Evolutionary conservation across 2,888 invertebrate species (phyloP), one percentile per base, ranked within the genome.

Genomic region (Clostera curtula): DNA sequence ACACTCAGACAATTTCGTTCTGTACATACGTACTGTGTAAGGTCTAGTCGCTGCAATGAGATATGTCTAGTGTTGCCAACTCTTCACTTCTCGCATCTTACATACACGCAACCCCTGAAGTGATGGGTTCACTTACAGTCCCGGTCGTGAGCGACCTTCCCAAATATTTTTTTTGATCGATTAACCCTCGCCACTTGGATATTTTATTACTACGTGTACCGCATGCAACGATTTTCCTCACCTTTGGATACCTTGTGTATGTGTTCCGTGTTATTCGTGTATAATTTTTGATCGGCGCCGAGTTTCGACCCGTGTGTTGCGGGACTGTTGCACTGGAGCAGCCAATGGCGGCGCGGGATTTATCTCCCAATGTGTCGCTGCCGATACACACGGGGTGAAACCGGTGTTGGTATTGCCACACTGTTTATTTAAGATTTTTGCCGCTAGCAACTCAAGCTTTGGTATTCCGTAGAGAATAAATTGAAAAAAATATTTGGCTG

Each of bases 391-490:
- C 59, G 33, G 46, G 45, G 40, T 40, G 65, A 56, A 36, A 43
- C 50, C 36, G 39, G 24, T 43, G 37, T 43, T 52, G 43, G 37
- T 52, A 24, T 41, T 45, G 55, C 50, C 56, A 57, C 67, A 66
- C 62, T 59, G 40, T 66, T 67, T 61, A 55, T 65, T 68, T 61
- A 58, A 51, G 40, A 58, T 55, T 61, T 65, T 60, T 63, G 59
- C 44, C 65, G 74, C 75, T 75, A 69, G 75, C 69, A 72, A 68
- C 65, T 68, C 49, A 63, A 65, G 69, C 69, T 70, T 68, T 62
- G 57, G 57, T 64, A 60, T 56, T 56, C 34, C 44, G 66, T 68
- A 69, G 67, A 65, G 43, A 57, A 50, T 49, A 48, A 45, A 52
- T 38, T 47, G 41, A 49, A 50, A 50, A 62, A 62, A 72, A 76